These are phyloP conservation scores for Gymnobelideus leadbeateri DNA, from an alignment of 2,113 vertebrate species.

Conservation along the genomic window DNA sequence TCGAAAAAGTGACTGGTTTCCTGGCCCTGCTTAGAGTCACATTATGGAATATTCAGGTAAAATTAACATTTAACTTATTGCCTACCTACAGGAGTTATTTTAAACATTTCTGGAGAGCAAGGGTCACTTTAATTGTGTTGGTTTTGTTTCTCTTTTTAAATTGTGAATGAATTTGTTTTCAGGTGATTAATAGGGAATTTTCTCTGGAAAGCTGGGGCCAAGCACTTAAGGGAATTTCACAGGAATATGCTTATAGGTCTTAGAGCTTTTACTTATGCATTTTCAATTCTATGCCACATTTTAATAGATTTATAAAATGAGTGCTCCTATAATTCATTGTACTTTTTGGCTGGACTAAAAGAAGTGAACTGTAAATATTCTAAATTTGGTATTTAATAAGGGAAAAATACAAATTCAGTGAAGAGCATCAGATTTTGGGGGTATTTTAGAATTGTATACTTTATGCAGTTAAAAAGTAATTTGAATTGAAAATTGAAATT, in stretches of 20 bases:
- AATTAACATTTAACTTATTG: conserved; percentile 52
- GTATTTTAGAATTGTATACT: neutral
- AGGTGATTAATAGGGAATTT: conserved; percentile 24
- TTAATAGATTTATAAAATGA: conserved; percentile 44
- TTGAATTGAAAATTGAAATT: neutral
- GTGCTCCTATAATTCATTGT: neutral
- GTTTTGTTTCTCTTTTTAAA: conserved; percentile 31
- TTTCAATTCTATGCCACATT: conserved; percentile 39
- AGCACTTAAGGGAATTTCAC: conserved; percentile 40
- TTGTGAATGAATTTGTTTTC: conserved; percentile 13
- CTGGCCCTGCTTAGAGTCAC: conserved; percentile 19
- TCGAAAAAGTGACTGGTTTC: conserved; percentile 32
- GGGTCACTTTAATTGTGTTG: conserved; percentile 25
- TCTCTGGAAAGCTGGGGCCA: conserved; percentile 32
- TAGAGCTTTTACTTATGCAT: conserved; percentile 12
- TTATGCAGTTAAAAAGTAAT: neutral
- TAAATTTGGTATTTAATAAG: conserved; percentile 25
- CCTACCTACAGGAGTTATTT: neutral
- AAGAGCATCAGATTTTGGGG: conserved; percentile 29
- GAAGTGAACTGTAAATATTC: conserved; percentile 30
- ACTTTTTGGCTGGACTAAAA: conserved; percentile 22
- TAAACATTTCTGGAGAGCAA: conserved; percentile 30
- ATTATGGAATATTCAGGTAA: conserved; percentile 75
- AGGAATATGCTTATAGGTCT: neutral
- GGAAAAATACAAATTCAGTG: conserved; percentile 15